Evolutionary conservation across 2,888 invertebrate genomes (phyloP).

Genomic region (Lithosia quadra): DNA sequence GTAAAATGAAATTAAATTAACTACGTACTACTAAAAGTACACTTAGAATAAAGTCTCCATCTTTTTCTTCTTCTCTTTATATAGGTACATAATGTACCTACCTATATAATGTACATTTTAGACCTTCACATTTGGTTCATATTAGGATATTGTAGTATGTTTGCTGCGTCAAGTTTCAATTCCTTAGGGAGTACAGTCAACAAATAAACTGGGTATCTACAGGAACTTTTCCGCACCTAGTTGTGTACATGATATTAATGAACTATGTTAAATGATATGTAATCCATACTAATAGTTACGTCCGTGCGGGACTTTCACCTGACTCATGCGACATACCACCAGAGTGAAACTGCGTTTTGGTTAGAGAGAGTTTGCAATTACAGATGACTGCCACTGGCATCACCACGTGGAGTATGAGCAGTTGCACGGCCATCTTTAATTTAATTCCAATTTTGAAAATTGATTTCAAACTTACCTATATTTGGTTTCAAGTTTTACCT

Average conservation of each 20-base stretch:
- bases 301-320: constrained; percentile 54
- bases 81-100: too few species aligned
- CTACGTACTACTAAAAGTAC: too few species aligned
- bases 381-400: constrained; percentile 17
- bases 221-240: background rate
- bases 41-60: too few species aligned
- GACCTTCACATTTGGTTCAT: too few species aligned
- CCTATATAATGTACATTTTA: too few species aligned
- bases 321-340: constrained; percentile 55
- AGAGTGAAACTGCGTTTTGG: constrained; percentile 47
- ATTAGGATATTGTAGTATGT: too few species aligned
- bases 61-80: too few species aligned
- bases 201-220: background rate
- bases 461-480: too few species aligned
- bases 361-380: constrained; percentile 56
- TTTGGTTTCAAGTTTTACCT: too few species aligned
- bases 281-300: constrained; percentile 57
- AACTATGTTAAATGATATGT: constrained; percentile 46
- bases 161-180: too few species aligned
- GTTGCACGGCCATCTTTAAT: background rate
- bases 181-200: background rate
- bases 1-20: too few species aligned
- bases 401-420: constrained; percentile 14
- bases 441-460: background rate
- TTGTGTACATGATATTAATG: constrained; percentile 38